Conservation (phyloP, 2,113 vertebrate genomes). For the Ibidorhyncha struthersii region DNA sequence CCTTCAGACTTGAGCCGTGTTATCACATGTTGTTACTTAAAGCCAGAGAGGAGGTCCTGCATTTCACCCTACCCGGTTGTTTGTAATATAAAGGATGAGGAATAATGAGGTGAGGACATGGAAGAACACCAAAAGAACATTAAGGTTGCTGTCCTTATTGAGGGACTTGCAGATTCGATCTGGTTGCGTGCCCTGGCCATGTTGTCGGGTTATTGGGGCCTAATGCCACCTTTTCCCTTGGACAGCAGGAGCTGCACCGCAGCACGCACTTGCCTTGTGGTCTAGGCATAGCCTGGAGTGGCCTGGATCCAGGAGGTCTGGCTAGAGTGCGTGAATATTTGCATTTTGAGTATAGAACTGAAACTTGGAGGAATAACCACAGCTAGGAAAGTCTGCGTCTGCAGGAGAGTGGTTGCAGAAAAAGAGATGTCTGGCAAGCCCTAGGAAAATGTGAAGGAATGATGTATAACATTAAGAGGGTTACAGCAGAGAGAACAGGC, state of each 20-base stretch:
- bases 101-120: not conserved
- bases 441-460: not conserved
- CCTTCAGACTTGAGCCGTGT: not conserved
- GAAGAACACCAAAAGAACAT: not conserved
- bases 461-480: not conserved
- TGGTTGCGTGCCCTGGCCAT: too few species aligned
- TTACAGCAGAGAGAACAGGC: not conserved
- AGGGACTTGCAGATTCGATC: not conserved
- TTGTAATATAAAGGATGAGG: not conserved
- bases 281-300: not conserved
- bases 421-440: not conserved
- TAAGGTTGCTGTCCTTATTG: not conserved
- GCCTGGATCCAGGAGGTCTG: not conserved
- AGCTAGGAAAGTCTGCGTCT: not conserved
- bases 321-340: not conserved
- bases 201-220: not conserved
- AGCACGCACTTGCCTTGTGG: not conserved
- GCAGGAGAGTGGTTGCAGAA: not conserved
- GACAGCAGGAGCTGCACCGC: not conserved
- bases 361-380: not conserved
- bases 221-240: not conserved
- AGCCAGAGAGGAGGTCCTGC: not conserved
- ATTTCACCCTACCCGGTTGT: not conserved
- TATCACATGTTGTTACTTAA: not conserved
- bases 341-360: not conserved